Conservation (phyloP, 2,888 invertebrate species). For the Ophion obscuratus region DNA sequence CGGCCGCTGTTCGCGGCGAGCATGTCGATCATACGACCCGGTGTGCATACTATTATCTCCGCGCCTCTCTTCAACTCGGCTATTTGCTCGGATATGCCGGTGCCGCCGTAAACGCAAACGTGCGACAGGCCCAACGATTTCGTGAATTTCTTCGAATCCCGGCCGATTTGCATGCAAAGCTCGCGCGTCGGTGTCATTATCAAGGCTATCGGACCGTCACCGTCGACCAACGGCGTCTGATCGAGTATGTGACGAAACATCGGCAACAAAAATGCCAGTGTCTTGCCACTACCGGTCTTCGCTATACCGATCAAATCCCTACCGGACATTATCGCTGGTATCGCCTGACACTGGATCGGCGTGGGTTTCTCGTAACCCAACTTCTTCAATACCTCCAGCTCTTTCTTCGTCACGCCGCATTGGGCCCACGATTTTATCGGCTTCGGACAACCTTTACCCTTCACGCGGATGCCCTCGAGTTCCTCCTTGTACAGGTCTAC, state of each 20-base stretch:
- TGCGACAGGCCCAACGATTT: constrained; percentile 94
- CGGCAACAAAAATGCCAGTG: constrained; percentile 98
- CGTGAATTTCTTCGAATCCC: constrained; percentile 97
- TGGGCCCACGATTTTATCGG: constrained; percentile 99
- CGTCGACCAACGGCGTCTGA: constrained; percentile 96
- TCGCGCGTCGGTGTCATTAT: constrained; percentile 99
- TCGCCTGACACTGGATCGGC: constrained; percentile 99
- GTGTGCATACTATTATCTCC: constrained; percentile 99
- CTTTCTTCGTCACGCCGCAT: constrained; percentile 98
- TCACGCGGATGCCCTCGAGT: constrained; percentile 97
- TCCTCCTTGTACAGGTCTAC: constrained; percentile 94
- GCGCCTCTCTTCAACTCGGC: constrained; percentile 98
- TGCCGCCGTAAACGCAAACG: constrained; percentile 99
- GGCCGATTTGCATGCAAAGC: constrained; percentile 99
- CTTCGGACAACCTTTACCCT: constrained; percentile 98
- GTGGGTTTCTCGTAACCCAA: constrained; percentile 98
- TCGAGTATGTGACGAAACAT: constrained; percentile 99
- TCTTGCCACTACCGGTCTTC: constrained; percentile 99
- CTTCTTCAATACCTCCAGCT: constrained; percentile 96
- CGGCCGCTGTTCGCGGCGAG: constrained; percentile 98
- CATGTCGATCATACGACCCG: constrained; percentile 99
- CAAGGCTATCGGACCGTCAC: constrained; percentile 98
- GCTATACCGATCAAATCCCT: constrained; percentile 99
- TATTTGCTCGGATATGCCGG: constrained; percentile 97
- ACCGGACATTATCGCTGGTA: constrained; percentile 98